Evolutionary conservation across 2,888 invertebrate species (phyloP), one percentile per base, ranked within the genome.

Genomic region (Perithous albicinctus): DNA sequence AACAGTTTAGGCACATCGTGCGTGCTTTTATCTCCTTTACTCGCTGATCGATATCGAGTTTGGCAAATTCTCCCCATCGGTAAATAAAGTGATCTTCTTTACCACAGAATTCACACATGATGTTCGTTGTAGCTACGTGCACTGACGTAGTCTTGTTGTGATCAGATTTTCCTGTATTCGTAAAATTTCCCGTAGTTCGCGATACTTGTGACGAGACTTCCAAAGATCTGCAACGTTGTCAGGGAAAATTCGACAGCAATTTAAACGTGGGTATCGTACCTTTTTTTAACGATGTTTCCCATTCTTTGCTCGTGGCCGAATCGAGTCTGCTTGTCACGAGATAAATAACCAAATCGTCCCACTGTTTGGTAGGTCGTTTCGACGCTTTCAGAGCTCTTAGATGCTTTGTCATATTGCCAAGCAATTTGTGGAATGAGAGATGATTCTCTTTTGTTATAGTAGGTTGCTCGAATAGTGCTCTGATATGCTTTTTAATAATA

Each of bases 401-500:
- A 56, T 56, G 56, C 15, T 74, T 74, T n/a, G 51, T 38, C 10
- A 63, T 29, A 15, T 35, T 59, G 20, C 64, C 74, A 10, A 74
- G 18, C 8, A 64, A 15, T 20, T 20, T 20, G 29, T 54, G 51
- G 5, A 74, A 26, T 10, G 26, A 41, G 4, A 26, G n/a, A 41
- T 63, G 51, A 74, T 64, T 63, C 51, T 74, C 64, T 23, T 64
- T 64, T 3, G 26, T 6, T n/a, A 64, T 7, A 2, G n/a, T 23
- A 2, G 74, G 38, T n/a, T 43, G 38, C 32, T 74, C 63, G 43
- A 77, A 69, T 4, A 76, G 38, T 5, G 76, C 51, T 23, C 51
- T 29, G 4, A 76, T 54, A 15, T 76, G 67, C 35, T 59, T 76
- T 15, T 67, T 35, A 67, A 67, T 48, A n/a, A 76, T 76, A 12